Evolutionary conservation across 1,140 invertebrate species (phyloP).

Genomic region (Cherax destructor): DNA sequence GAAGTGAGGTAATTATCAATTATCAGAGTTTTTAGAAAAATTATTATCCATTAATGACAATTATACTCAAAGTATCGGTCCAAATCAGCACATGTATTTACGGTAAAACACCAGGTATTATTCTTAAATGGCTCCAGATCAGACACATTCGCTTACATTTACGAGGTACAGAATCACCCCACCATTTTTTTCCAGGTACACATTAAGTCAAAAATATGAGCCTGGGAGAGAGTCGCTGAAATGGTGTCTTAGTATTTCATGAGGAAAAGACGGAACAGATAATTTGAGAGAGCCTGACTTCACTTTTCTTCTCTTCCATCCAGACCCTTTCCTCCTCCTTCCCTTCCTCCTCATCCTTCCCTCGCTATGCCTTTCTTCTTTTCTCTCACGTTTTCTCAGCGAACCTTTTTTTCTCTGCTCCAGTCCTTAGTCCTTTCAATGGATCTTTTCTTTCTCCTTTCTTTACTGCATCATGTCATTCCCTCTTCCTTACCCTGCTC

Average conservation of each 20-base stretch:
- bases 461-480: too few species aligned
- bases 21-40: neutral
- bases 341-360: too few species aligned
- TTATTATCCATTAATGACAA: neutral
- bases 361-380: too few species aligned
- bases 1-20: neutral
- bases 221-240: too few species aligned
- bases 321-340: too few species aligned
- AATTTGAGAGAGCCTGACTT: conserved; percentile 8
- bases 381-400: too few species aligned
- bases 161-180: neutral
- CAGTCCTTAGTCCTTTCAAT: too few species aligned
- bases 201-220: neutral
- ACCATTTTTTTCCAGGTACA: neutral
- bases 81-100: conserved; percentile 22
- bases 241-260: conserved; percentile 19
- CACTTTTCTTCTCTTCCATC: too few species aligned
- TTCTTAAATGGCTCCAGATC: conserved; percentile 16
- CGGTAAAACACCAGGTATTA: neutral
- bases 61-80: neutral
- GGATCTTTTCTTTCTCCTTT: too few species aligned
- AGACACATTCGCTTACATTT: neutral
- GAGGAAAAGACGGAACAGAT: conserved; percentile 4
- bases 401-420: too few species aligned
- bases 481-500: too few species aligned